Conservation (phyloP, 2,113 vertebrate species). For the Polypterus bichir region DNA sequence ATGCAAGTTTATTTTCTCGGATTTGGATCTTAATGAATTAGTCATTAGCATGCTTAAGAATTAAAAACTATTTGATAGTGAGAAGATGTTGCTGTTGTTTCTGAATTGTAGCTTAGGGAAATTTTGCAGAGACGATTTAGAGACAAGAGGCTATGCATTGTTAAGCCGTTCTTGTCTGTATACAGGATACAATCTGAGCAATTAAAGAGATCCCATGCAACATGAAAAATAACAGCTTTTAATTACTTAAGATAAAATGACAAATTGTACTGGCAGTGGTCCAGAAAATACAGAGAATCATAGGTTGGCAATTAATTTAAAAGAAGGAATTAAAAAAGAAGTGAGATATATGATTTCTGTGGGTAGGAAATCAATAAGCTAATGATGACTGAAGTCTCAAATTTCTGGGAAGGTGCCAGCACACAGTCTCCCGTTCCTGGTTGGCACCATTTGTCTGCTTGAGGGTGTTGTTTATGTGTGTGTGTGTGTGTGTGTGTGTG, state of each 20-base stretch:
- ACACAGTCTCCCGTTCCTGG: background rate
- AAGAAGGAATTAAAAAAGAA: constrained; percentile 7
- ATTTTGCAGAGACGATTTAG: too few species aligned
- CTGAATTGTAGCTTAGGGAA: too few species aligned
- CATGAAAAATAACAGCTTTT: constrained; percentile 31
- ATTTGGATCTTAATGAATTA: background rate
- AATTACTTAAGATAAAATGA: constrained; percentile 39
- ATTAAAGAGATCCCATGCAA: constrained; percentile 33
- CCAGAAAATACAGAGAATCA: constrained; percentile 27
- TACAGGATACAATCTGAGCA: constrained; percentile 17
- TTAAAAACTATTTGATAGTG: too few species aligned
- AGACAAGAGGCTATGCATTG: background rate
- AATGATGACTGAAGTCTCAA: background rate
- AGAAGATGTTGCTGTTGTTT: too few species aligned
- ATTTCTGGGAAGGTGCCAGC: constrained; percentile 5
- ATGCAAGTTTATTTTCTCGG: background rate
- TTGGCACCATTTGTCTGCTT: background rate
- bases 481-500: too few species aligned
- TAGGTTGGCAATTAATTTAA: constrained; percentile 32
- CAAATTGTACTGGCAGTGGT: constrained; percentile 32
- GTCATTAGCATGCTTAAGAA: too few species aligned
- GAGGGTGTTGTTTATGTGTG: too few species aligned
- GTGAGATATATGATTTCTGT: constrained; percentile 6
- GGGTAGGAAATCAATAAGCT: constrained; percentile 17
- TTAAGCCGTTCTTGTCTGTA: background rate